Base-by-base conservation (phyloP, 1,140 invertebrate genomes). In the Polyergus mexicanus region DNA sequence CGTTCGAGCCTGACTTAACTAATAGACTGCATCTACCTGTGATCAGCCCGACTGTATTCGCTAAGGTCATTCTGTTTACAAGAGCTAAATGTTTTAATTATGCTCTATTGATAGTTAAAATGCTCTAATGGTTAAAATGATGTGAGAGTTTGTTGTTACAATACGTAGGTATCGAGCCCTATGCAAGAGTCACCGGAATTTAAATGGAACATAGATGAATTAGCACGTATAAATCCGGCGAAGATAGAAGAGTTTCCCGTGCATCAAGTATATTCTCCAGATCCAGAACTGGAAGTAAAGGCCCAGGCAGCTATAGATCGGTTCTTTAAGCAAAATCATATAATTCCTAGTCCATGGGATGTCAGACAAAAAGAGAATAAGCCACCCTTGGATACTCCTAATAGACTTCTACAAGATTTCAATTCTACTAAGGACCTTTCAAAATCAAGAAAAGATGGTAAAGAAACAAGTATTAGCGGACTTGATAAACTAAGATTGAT, bases 131-230 rank as follows among this genome's bases (percentile, higher is more conserved):
- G 32, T 44, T 77, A 74, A 68, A 54, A 51, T 32, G 5, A 51
- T 47, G 5, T 7, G 19, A 41, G 1, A 80, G 69, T 32, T 41
- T 74, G 5, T 71, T 76, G 6, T 51, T 81, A 22, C 25, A 19
- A 44, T 84, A 10, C 19, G 51, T 66, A 94, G 92, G 86, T 90
- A 41, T 76, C 85, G 4, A 93, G 58, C 75, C 25, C 88, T 11
- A 32, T 60, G 6, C 75, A 94, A 10, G 93, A 92, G 32, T 96
- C 95, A 32, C 94, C 95, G 6, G 91, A 90, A 13, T 96, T 96
- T 85, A 91, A 92, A 58, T 96, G 96, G 96, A 96, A 93, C 3
- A 95, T 96, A 16, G 96, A 96, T 6, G 96, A 96, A 60, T 87
- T 96, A 4, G 96, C 96, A 22, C 89, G 89, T 4, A 92, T 96